Evolutionary conservation across 2,888 invertebrate species (phyloP), one percentile per base, ranked within the genome.

Genomic region (Ochropacha duplaris): DNA sequence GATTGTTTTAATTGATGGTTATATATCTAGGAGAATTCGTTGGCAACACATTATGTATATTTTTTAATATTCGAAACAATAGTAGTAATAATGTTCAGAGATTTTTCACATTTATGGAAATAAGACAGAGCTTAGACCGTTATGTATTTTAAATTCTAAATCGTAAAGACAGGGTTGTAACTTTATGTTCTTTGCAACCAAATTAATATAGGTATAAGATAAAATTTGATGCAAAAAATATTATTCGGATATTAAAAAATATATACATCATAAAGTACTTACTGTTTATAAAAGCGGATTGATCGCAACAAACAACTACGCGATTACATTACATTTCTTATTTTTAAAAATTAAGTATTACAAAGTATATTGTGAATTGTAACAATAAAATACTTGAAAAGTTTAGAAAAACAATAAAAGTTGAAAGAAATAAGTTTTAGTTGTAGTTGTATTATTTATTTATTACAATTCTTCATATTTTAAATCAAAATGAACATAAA

Each of bases 241-340:
- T 16, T 39, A 44, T 9, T 19, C 9, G 44, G 44, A 44, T 44
- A 44, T 44, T 19, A 44, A 44, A 44, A 44, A 44, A 39, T 9
- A 44, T 8, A 19, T 36, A 44, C 2, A 3, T 44, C 16, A 19
- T 16, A n/a, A 39, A 16, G 14, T 34, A 34, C n/a, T 19, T 44
- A 9, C 44, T 44, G 44, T 19, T 44, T 19, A 28, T 58, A 56
- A 59, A 62, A 64, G 66, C 56, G 61, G 58, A 60, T 36, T 56
- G 16, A 71, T 82, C 83, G 86, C 82, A 70, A 64, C 64, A 54
- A 58, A 61, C 71, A 86, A 66, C 79, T 66, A 64, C 22, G 87
- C 87, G 87, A 84, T 91, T 91, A 90, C 92, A 92, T 92, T 91
- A 92, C 91, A 91, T 92, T 91, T 87, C 78, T 90, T 88, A 87